Base-by-base conservation (phyloP, 2,888 invertebrate species). In the Corbicula japonica region DNA sequence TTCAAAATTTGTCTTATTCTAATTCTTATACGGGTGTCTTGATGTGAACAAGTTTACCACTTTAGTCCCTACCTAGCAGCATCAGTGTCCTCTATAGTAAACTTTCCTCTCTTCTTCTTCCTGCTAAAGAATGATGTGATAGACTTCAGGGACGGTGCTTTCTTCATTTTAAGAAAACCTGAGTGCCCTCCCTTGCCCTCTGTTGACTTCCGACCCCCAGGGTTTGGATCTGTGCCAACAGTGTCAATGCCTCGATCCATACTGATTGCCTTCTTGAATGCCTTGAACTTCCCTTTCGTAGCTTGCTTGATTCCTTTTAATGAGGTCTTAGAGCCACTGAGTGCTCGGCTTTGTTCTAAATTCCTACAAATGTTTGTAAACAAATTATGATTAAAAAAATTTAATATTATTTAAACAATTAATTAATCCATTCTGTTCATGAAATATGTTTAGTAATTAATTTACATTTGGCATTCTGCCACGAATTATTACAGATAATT, bases 211-310 rank as follows among this genome's bases (percentile, higher is more conserved):
- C 73, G 68, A 30, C 61, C 72, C 44, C 52, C 63, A 41, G 75
- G 74, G 41, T 79, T 58, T 8, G 70, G 46, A 26, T 72, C 54
- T 10, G 56, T 70, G 18, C 76, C 83, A 58, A 69, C 76, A 48
- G 76, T 73, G 28, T 88, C 84, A 30, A 87, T 76, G 1, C 87
- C 88, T 66, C 83, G 80, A 46, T 90, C 90, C 79, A 89, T 60
- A 74, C 90, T 90, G 52, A 87, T 82, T 1, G 89, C 86, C 71
- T 89, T 88, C 23, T 85, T 63, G 50, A 89, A 63, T 8, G 83
- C 72, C 48, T 84, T 84, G n/a, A 87, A 83, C 52, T 84, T 87
- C 18, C 76, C 78, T 34, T 84, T 85, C 21, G 85, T 85, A 41
- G 80, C 56, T 69, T 86, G 83, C n/a, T 83, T n/a, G n/a, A n/a